Percentiles rank a stretch among this genome's conserved stretches.
Conservation (phyloP, 1,140 invertebrate species). For the Mylabris phalerata region DNA sequence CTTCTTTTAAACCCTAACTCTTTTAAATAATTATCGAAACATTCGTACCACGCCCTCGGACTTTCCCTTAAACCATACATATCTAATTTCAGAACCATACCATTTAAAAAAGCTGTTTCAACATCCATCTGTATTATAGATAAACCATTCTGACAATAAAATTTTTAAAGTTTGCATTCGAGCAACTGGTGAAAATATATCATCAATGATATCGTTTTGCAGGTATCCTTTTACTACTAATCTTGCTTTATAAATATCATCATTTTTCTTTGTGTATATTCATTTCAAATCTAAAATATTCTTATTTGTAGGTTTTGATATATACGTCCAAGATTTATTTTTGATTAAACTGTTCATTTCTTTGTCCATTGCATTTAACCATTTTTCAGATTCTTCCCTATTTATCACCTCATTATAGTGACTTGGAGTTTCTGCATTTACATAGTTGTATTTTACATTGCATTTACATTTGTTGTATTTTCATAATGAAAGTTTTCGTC, state of each 20-base stretch:
- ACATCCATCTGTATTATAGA: constrained; percentile 23
- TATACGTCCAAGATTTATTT: constrained; percentile 32
- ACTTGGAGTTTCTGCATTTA: background rate
- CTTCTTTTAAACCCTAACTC: constrained; percentile 6
- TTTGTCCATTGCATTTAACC: constrained; percentile 31
- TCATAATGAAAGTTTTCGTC: background rate
- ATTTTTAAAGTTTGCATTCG: constrained; percentile 32
- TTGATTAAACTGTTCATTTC: constrained; percentile 31
- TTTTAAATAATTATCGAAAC: constrained; percentile 23
- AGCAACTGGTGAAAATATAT: constrained; percentile 38
- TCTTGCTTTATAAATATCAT: constrained; percentile 36
- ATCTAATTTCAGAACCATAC: constrained; percentile 30
- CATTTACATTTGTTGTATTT: background rate
- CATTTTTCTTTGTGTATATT: constrained; percentile 36
- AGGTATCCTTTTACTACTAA: constrained; percentile 39
- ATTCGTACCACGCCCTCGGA: constrained; percentile 35
- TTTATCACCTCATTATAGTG: constrained; percentile 5
- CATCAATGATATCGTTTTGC: constrained; percentile 35
- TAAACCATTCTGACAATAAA: constrained; percentile 18
- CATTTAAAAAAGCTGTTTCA: constrained; percentile 30
- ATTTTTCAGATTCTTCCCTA: constrained; percentile 19
- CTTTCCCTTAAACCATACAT: constrained; percentile 34
- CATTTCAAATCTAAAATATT: constrained; percentile 28
- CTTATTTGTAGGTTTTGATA: constrained; percentile 22
- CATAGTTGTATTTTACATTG: too few species aligned